These are phyloP conservation scores for Ectemnius cavifrons DNA, from an alignment of 2,888 invertebrate species.

Conservation along the genomic window DNA sequence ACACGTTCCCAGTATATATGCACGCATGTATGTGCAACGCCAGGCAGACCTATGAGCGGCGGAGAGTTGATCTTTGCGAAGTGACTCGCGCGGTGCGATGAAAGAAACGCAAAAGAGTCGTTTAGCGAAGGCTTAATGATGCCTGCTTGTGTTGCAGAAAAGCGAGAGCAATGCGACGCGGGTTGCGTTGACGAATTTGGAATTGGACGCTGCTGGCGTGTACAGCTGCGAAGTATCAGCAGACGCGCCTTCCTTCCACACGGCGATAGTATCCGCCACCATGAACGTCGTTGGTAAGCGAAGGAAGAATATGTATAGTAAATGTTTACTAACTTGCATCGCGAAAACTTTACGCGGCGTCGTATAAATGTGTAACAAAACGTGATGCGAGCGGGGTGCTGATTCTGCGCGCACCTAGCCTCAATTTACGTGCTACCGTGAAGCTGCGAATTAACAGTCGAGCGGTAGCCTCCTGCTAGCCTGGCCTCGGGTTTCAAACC, in stretches of 20 bases:
- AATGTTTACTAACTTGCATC: slow-evolving; percentile 23
- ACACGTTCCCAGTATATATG: too few relatives aligned
- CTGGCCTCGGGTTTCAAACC: too few relatives aligned
- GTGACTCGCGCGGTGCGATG: not conserved
- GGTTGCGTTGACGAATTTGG: slow-evolving; percentile 69
- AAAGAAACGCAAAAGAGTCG: not conserved
- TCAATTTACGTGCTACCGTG: slow-evolving; percentile 23
- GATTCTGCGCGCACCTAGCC: not conserved
- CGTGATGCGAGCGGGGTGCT: slow-evolving; percentile 9
- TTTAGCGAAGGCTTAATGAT: slow-evolving; percentile 18
- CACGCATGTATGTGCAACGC: too few relatives aligned
- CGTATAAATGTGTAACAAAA: slow-evolving; percentile 20
- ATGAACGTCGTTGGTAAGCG: slow-evolving; percentile 75
- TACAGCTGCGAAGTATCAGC: slow-evolving; percentile 76
- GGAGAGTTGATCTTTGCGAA: slow-evolving; percentile 9
- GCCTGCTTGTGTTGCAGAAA: slow-evolving; percentile 62
- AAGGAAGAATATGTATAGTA: not conserved
- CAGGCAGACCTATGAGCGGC: not conserved
- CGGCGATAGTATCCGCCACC: slow-evolving; percentile 68
- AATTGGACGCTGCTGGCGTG: slow-evolving; percentile 71
- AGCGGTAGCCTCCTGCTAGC: slow-evolving; percentile 17
- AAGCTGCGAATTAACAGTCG: slow-evolving; percentile 50
- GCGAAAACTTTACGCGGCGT: slow-evolving; percentile 17
- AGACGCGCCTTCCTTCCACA: slow-evolving; percentile 76
- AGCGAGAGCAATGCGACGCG: slow-evolving; percentile 74